Conservation (phyloP, 2,113 vertebrate genomes). For the Heliornis fulica region DNA sequence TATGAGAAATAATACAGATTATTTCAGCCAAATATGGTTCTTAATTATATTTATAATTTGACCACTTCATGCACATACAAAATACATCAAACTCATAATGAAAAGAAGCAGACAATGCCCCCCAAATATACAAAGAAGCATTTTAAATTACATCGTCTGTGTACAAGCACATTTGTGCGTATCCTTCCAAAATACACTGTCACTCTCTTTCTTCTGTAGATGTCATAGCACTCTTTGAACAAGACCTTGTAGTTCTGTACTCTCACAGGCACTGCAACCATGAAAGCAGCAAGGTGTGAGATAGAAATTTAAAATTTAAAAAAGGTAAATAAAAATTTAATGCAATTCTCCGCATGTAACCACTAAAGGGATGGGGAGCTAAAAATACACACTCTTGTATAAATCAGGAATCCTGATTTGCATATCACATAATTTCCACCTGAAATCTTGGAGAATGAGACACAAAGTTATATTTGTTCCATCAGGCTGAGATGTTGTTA, state of each 20-base stretch:
- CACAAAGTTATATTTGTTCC: neutral
- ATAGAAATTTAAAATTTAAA: neutral
- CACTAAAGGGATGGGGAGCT: neutral
- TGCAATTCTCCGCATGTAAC: neutral
- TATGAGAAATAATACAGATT: neutral
- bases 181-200: constrained; percentile 28
- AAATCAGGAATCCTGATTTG: neutral
- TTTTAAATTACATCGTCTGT: constrained; percentile 59
- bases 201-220: neutral
- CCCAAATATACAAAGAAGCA: constrained; percentile 47
- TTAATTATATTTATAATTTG: constrained; percentile 53
- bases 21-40: neutral
- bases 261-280: neutral
- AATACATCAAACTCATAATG: constrained; percentile 53
- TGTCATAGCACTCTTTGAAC: constrained; percentile 13
- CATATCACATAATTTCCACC: neutral
- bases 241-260: constrained; percentile 5
- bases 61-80: constrained; percentile 63
- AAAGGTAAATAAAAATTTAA: neutral
- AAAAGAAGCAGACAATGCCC: constrained; percentile 41
- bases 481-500: neutral
- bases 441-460: neutral
- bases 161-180: neutral
- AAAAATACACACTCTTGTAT: neutral
- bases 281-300: neutral